Evolutionary conservation across 1,140 invertebrate genomes (phyloP).

Genomic region (Aphaenogaster ashmeadi): DNA sequence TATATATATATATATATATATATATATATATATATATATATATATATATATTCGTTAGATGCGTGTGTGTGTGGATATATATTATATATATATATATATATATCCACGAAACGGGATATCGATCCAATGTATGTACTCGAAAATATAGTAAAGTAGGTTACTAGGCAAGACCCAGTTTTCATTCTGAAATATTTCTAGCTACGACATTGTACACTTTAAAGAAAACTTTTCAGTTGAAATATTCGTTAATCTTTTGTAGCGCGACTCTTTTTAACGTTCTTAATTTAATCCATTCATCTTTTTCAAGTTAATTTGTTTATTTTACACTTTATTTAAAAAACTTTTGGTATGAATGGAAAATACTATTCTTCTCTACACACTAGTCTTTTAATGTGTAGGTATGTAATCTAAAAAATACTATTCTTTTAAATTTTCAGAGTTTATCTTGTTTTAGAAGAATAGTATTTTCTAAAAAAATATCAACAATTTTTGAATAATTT

Average conservation of each 20-base stretch:
- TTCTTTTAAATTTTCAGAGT: neutral
- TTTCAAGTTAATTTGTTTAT: neutral
- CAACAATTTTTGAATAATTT: neutral
- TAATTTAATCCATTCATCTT: constrained; percentile 1
- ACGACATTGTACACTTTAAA: neutral
- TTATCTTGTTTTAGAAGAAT: neutral
- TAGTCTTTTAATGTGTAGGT: too few species aligned
- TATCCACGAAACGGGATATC: neutral
- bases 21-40: neutral
- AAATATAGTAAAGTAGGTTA: constrained; percentile 56
- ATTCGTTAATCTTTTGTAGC: constrained; percentile 1
- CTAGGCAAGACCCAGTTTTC: constrained; percentile 41
- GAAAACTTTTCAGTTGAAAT: constrained; percentile 29
- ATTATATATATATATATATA: too few species aligned
- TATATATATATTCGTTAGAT: too few species aligned
- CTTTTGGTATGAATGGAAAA: neutral
- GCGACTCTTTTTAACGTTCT: neutral
- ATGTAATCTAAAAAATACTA: neutral
- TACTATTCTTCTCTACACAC: neutral
- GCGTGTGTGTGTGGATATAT: too few species aligned
- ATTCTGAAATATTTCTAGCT: constrained; percentile 21
- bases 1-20: neutral
- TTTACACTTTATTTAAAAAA: neutral
- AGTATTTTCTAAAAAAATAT: neutral
- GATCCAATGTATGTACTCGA: constrained; percentile 8